phyloP scores from a whole-genome alignment of 23 tunicate genomes.

The Ciona savignyi region DNA sequence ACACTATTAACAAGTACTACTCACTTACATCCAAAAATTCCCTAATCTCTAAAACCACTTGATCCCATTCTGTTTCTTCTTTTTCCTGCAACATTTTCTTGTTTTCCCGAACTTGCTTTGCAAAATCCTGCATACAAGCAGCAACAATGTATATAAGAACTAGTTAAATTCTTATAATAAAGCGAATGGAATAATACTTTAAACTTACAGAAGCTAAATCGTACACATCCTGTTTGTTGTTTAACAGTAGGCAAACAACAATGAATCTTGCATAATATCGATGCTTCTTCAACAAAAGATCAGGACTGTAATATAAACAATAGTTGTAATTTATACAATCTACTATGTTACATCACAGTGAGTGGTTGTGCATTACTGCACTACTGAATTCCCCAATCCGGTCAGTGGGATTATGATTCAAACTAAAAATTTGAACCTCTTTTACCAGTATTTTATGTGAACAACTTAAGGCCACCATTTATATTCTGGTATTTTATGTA shows the following conservation, averaged over 20 bases:
- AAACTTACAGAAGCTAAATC: conserved; percentile 33
- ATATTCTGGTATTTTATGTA: too few relatives aligned
- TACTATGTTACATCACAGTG: too few relatives aligned
- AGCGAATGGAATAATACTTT: too few relatives aligned
- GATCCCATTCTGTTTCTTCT: conserved; percentile 58
- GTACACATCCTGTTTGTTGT: conserved; percentile 64
- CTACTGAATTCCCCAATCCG: too few relatives aligned
- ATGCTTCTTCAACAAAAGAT: conserved; percentile 60
- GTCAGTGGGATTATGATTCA: too few relatives aligned
- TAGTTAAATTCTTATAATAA: too few relatives aligned
- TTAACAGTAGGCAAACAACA: conserved; percentile 73
- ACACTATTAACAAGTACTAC: background rate
- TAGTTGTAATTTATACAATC: too few relatives aligned
- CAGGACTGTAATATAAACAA: conserved; percentile 44
- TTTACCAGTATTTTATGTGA: too few relatives aligned
- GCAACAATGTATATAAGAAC: too few relatives aligned
- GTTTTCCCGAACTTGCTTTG: conserved; percentile 50
- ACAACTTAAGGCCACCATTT: too few relatives aligned
- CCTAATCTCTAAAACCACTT: conserved; percentile 50
- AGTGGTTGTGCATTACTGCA: too few relatives aligned
- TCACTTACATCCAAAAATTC: conserved; percentile 51
- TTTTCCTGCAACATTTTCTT: conserved; percentile 24
- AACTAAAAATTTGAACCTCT: too few relatives aligned
- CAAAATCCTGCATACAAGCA: conserved; percentile 58
- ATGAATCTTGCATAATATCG: conserved; percentile 87